Conservation (phyloP, 2,888 invertebrate genomes). For the Acanthosoma haemorrhoidale region DNA sequence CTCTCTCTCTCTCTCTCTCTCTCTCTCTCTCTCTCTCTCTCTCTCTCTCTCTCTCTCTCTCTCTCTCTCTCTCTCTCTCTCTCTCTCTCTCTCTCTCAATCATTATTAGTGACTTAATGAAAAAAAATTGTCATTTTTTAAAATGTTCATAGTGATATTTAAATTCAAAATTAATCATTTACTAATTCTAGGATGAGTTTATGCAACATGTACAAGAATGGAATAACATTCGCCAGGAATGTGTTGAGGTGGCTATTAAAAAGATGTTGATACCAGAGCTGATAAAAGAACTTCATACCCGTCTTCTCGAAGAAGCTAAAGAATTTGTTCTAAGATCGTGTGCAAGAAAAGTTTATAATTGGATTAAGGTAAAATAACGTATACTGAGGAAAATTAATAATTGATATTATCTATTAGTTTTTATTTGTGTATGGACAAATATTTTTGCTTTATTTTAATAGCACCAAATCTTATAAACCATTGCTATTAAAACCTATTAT, state of each 20-base stretch:
- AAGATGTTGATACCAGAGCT: slow-evolving; percentile 87
- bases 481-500: background rate
- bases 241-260: slow-evolving; percentile 80
- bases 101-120: too few relatives aligned
- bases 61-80: background rate
- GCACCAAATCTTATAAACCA: too few relatives aligned
- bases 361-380: slow-evolving; percentile 66
- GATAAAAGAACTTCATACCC: slow-evolving; percentile 73
- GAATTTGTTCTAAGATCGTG: slow-evolving; percentile 78
- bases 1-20: slow-evolving; percentile 3
- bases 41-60: slow-evolving; percentile 3
- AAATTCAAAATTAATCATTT: background rate
- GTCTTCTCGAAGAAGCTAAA: slow-evolving; percentile 78
- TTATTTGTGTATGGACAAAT: too few relatives aligned
- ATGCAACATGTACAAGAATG: slow-evolving; percentile 90
- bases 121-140: too few relatives aligned
- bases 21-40: slow-evolving; percentile 3
- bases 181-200: slow-evolving; percentile 71
- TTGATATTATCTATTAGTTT: too few relatives aligned
- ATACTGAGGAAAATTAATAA: too few relatives aligned
- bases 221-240: slow-evolving; percentile 83
- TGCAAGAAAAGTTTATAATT: slow-evolving; percentile 79
- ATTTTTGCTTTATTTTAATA: too few relatives aligned
- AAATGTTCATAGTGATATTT: too few relatives aligned
- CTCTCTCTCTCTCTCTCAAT: background rate